A percentile compares a stretch with the other conserved stretches of the same genome.
phyloP scores from a whole-genome alignment of 2,113 vertebrate genomes.

The Nerophis ophidion region DNA sequence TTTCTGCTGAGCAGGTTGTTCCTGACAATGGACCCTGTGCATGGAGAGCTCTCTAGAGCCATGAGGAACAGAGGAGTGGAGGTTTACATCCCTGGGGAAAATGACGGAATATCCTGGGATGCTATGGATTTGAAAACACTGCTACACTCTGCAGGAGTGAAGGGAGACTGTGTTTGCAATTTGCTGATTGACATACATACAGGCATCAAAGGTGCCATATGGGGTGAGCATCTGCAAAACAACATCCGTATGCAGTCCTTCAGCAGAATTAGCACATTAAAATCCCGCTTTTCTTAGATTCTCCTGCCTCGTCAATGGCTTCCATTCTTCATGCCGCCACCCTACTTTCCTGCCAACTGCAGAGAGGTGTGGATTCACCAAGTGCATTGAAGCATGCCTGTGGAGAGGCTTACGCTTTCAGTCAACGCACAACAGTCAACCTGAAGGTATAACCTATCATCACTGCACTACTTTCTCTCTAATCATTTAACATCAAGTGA shows the following conservation, averaged over 20 bases:
- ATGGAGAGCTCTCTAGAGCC: conserved; percentile 94
- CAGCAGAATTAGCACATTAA: too few relatives aligned
- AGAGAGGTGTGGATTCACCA: conserved; percentile 80
- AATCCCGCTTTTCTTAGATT: conserved; percentile 67
- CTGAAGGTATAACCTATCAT: conserved; percentile 74
- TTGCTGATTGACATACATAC: conserved; percentile 80
- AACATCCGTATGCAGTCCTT: not conserved
- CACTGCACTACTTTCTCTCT: too few relatives aligned
- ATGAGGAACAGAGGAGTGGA: conserved; percentile 97
- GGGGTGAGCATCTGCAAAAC: conserved; percentile 70
- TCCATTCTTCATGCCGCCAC: conserved; percentile 79
- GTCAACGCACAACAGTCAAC: conserved; percentile 76
- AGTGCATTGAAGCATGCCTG: conserved; percentile 85
- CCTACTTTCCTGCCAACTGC: conserved; percentile 81
- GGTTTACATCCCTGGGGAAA: conserved; percentile 84
- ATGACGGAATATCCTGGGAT: conserved; percentile 71
- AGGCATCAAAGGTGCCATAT: conserved; percentile 73
- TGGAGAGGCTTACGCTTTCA: conserved; percentile 76
- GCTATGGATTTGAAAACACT: conserved; percentile 82
- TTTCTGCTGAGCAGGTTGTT: conserved; percentile 76
- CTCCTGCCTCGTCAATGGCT: conserved; percentile 75
- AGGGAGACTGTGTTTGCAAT: conserved; percentile 82
- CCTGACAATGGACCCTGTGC: conserved; percentile 91
- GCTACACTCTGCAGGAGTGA: conserved; percentile 82
- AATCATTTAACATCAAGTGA: too few relatives aligned